Percentiles rank a stretch among this genome's conserved stretches.
phyloP scores from a whole-genome alignment of 1,140 invertebrate species.

The Drosophila lini region DNA sequence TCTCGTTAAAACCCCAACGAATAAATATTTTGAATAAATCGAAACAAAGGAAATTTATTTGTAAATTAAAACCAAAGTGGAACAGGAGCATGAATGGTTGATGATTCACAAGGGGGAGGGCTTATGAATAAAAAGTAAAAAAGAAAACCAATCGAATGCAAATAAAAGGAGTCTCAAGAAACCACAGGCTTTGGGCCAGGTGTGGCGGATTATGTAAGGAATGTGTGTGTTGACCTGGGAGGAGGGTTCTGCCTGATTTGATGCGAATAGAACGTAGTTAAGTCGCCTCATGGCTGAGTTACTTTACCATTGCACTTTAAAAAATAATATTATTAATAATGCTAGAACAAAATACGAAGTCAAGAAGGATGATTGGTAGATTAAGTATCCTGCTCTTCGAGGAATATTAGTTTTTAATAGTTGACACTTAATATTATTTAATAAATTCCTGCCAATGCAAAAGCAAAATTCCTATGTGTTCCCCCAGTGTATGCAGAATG shows the following conservation, averaged over 20 bases:
- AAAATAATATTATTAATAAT: background rate
- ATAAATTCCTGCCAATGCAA: background rate
- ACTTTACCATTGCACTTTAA: background rate
- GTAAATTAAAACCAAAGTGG: constrained; percentile 15
- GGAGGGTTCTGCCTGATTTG: constrained; percentile 68
- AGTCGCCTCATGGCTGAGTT: background rate
- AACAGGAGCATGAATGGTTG: constrained; percentile 9
- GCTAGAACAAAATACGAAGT: no score
- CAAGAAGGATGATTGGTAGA: background rate
- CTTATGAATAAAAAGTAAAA: constrained; percentile 11
- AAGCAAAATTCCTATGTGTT: background rate
- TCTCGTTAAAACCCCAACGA: constrained; percentile 34
- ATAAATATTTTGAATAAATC: constrained; percentile 41
- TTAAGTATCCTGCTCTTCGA: background rate
- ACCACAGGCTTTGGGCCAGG: constrained; percentile 38
- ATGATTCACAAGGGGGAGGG: constrained; percentile 4
- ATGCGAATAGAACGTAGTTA: constrained; percentile 53
- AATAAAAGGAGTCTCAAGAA: constrained; percentile 16
- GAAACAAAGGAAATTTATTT: constrained; percentile 26
- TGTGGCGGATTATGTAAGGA: constrained; percentile 42
- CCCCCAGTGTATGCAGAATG: constrained; percentile 37
- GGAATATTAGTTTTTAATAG: background rate
- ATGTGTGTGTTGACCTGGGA: constrained; percentile 23
- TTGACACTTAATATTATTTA: background rate
- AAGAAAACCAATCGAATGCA: constrained; percentile 37